Percentiles rank a stretch among this genome's conserved stretches.
These are phyloP conservation scores for Cuculus canorus DNA, from an alignment of 2,797 vertebrate genomes.

Conservation along the genomic window DNA sequence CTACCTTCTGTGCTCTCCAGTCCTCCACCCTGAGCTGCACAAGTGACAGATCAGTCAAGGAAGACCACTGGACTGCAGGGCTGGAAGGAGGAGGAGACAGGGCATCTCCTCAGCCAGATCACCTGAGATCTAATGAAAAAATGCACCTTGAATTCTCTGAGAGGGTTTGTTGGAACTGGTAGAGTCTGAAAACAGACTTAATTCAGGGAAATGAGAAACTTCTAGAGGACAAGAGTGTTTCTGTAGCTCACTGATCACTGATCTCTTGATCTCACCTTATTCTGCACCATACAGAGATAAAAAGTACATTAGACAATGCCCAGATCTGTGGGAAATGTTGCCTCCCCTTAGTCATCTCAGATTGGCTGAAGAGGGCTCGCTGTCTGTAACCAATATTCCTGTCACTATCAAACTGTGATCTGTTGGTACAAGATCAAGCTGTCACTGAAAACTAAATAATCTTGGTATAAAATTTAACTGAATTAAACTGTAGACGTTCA, in stretches of 20 bases:
- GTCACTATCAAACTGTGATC: neutral
- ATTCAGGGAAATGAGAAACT: neutral
- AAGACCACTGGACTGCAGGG: neutral
- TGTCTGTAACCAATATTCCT: neutral
- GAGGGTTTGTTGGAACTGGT: neutral
- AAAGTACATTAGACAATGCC: neutral
- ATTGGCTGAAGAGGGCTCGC: neutral
- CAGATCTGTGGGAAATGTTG: neutral
- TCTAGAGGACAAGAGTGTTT: neutral
- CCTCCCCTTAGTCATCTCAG: neutral
- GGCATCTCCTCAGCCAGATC: neutral
- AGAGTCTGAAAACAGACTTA: neutral
- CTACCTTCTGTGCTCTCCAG: neutral
- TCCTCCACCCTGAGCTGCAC: rapidly evolving
- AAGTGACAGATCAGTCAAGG: neutral
- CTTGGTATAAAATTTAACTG: neutral
- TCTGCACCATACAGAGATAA: neutral
- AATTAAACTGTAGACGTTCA: neutral
- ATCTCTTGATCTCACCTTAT: neutral
- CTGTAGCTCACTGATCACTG: neutral
- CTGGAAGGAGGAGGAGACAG: neutral
- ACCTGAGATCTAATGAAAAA: neutral
- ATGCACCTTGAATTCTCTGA: neutral
- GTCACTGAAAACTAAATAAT: neutral
- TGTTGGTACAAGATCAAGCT: neutral